phyloP scores from a whole-genome alignment of 1,140 invertebrate genomes.

The Aphidius gifuensis region DNA sequence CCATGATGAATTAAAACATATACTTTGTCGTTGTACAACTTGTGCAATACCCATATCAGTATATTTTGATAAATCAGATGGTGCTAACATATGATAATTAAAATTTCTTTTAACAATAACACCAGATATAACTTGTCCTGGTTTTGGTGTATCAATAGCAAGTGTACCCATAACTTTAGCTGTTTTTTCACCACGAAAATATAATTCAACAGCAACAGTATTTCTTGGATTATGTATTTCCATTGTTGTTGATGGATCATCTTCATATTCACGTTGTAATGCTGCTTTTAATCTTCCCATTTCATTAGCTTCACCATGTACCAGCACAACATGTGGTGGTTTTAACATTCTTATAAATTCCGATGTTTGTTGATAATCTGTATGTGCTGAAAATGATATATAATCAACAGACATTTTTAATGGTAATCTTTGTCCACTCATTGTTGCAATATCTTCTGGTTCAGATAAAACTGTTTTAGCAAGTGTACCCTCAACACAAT shows the following conservation, averaged over 20 bases:
- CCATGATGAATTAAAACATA: conserved; percentile 80
- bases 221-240: conserved; percentile 95
- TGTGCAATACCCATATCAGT: conserved; percentile 92
- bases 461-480: conserved; percentile 97
- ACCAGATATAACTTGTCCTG: conserved; percentile 81
- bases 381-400: conserved; percentile 99
- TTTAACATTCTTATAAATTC: conserved; percentile 94
- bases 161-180: conserved; percentile 95
- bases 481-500: conserved; percentile 98
- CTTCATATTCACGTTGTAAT: conserved; percentile 90
- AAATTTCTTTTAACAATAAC: conserved; percentile 97
- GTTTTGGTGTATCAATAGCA: conserved; percentile 77
- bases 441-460: conserved; percentile 94
- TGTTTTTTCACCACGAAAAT: conserved; percentile 96
- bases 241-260: conserved; percentile 82
- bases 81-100: conserved; percentile 93
- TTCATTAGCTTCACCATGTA: conserved; percentile 98
- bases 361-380: conserved; percentile 97
- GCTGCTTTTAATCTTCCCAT: conserved; percentile 95
- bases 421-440: conserved; percentile 93
- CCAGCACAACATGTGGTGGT: conserved; percentile 93
- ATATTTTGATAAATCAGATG: conserved; percentile 91
- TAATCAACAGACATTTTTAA: conserved; percentile 98
- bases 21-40: conserved; percentile 85
- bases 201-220: conserved; percentile 87